Base-by-base conservation (phyloP, 2,113 vertebrate species). In the Myotis brandtii region DNA sequence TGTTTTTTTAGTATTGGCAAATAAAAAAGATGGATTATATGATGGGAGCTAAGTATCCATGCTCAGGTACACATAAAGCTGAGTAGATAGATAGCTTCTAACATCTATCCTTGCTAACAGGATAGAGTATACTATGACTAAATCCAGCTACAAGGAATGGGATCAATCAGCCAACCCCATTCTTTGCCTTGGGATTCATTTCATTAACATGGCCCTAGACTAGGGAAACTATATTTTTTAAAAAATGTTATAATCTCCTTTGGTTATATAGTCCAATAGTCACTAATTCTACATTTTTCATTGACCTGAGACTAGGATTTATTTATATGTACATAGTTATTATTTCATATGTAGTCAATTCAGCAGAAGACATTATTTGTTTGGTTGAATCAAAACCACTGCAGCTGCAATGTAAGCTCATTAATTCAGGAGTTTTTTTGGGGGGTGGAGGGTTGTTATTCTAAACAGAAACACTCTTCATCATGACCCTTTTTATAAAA, bases 401-500 rank as follows among this genome's bases (percentile, higher is more conserved):
- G 25, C 18, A 73, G 86, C 48, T 85, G 32, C 46, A 88, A 84
- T 67, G 5, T 43, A 80, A 88, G 46, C 77, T 93, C 43, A 21
- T 82, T 72, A 75, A 77, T 34, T 91, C 54, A 6, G 34, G 1
- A 8, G 17, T 25, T 88, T 77, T 88, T 77, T 54, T 43, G 6
- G 43, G 62, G 62, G 27, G 66, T 48, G 67, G 88, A 85, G 16
- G 17, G 43, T 92, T 90, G 10, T 76, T 90, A 40, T 34, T 93
- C 32, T 91, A 85, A 85, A 88, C 34, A 86, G 83, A 96, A 91
- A 67, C 21, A 73, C 9, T 20, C 32, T 96, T 75, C 9, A 43
- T 56, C 82, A 32, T 4, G 34, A 70, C 7, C 11, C 13, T 79
- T 59, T 52, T 86, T 77, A 66, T 30, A 27, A 73, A 91, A 86